Evolutionary conservation across 2,888 invertebrate genomes (phyloP).

Genomic region (Poecilobothrus nobilitatus): DNA sequence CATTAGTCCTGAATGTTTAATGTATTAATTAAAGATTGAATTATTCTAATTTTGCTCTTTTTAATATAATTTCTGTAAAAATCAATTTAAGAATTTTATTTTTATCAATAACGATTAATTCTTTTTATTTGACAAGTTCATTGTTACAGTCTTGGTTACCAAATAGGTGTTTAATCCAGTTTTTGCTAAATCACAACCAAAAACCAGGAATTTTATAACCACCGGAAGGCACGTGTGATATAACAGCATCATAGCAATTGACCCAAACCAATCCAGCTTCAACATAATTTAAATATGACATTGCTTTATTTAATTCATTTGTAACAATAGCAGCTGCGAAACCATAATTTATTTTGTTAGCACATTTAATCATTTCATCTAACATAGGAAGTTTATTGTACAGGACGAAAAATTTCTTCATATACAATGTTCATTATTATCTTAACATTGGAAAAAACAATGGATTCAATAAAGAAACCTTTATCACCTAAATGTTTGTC

Average conservation of each 20-base stretch:
- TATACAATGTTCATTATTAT: slow-evolving; percentile 67
- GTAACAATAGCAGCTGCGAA: slow-evolving; percentile 77
- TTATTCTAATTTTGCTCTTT: no score
- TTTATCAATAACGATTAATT: not conserved
- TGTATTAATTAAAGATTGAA: no score
- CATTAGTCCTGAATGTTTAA: no score
- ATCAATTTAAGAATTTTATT: no score
- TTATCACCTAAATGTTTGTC: slow-evolving; percentile 59
- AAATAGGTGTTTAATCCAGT: slow-evolving; percentile 69
- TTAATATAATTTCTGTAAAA: no score
- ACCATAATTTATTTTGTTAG: slow-evolving; percentile 72
- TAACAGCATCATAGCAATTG: slow-evolving; percentile 44
- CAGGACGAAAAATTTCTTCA: slow-evolving; percentile 88
- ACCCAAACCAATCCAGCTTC: slow-evolving; percentile 76
- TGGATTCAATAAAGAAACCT: slow-evolving; percentile 70
- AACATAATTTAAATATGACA: slow-evolving; percentile 63
- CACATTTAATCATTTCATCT: slow-evolving; percentile 72
- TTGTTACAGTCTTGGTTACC: slow-evolving; percentile 68
- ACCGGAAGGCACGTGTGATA: slow-evolving; percentile 73
- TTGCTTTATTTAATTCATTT: slow-evolving; percentile 65
- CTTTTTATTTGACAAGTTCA: slow-evolving; percentile 36
- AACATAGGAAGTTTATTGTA: slow-evolving; percentile 67
- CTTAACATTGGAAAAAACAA: slow-evolving; percentile 71
- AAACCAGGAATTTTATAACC: slow-evolving; percentile 81
- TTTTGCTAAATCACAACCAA: slow-evolving; percentile 75